Evolutionary conservation across 2,113 vertebrate genomes (phyloP).

Genomic region (Silurus glanis): DNA sequence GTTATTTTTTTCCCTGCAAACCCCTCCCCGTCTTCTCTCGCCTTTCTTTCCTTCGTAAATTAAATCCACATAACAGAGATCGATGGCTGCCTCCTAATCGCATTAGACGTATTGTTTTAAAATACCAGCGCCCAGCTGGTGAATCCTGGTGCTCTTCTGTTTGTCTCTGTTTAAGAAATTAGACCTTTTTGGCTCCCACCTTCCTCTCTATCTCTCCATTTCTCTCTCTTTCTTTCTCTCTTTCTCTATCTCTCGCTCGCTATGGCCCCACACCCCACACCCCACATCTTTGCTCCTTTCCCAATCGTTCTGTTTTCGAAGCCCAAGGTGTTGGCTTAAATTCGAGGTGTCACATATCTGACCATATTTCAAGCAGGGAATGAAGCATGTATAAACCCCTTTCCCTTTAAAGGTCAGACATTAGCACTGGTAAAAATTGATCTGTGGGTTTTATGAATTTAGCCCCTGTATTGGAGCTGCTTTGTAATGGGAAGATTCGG

Average conservation of each 20-base stretch:
- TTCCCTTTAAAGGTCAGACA: conserved; percentile 95
- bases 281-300: conserved; percentile 48
- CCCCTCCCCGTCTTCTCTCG: conserved; percentile 38
- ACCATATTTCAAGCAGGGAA: conserved; percentile 89
- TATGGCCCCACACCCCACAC: conserved; percentile 61
- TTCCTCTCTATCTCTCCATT: conserved; percentile 56
- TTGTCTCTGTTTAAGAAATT: conserved; percentile 75
- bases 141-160: conserved; percentile 77
- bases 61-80: conserved; percentile 73
- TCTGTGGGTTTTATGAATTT: conserved; percentile 97
- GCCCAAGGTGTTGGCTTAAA: conserved; percentile 79
- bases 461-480: conserved; percentile 89
- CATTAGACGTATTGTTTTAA: conserved; percentile 81
- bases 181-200: conserved; percentile 75
- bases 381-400: conserved; percentile 84
- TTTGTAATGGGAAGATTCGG: conserved; percentile 98
- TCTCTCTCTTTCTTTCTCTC: conserved; percentile 31
- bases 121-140: conserved; percentile 87
- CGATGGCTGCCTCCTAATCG: conserved; percentile 75
- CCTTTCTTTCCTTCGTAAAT: conserved; percentile 62
- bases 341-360: conserved; percentile 89
- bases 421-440: conserved; percentile 90
- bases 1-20: conserved; percentile 51
- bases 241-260: conserved; percentile 49
- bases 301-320: conserved; percentile 88